Evolutionary conservation across 1,140 invertebrate species (phyloP).

Genomic region (Scaptomyza graminum): DNA sequence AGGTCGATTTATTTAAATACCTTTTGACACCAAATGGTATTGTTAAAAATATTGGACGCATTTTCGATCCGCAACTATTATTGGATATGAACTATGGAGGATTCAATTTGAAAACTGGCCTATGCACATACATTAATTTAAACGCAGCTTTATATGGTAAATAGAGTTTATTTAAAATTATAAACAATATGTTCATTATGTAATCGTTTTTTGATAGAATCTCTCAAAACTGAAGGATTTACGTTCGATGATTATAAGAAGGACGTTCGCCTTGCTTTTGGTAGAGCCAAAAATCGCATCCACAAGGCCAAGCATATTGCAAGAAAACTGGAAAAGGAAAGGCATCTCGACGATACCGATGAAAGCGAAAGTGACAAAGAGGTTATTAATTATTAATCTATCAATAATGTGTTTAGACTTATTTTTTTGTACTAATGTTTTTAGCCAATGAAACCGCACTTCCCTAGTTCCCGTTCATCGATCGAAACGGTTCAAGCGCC

Average conservation of each 20-base stretch:
- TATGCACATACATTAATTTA: slow-evolving; percentile 28
- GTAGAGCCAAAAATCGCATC: slow-evolving; percentile 34
- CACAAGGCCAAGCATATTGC: slow-evolving; percentile 25
- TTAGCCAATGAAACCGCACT: neutral
- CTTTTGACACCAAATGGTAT: slow-evolving; percentile 27
- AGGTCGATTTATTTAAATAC: slow-evolving; percentile 26
- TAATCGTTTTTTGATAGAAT: slow-evolving; percentile 20
- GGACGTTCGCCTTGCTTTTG: slow-evolving; percentile 31
- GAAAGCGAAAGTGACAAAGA: neutral
- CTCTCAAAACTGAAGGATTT: slow-evolving; percentile 30
- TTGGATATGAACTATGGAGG: slow-evolving; percentile 42
- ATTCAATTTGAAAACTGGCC: slow-evolving; percentile 18
- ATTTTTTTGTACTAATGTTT: too few relatives aligned
- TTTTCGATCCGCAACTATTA: slow-evolving; percentile 21
- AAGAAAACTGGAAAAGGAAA: slow-evolving; percentile 9
- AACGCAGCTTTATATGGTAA: slow-evolving; percentile 45
- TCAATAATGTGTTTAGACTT: too few relatives aligned
- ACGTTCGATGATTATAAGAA: slow-evolving; percentile 32
- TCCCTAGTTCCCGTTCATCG: neutral
- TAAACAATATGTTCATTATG: neutral
- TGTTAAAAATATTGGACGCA: slow-evolving; percentile 32
- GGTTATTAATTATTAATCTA: too few relatives aligned
- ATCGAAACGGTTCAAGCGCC: neutral
- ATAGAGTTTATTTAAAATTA: too few relatives aligned
- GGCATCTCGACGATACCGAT: neutral